phyloP scores from a whole-genome alignment of 2,113 vertebrate species.

The Callipepla squamata region DNA sequence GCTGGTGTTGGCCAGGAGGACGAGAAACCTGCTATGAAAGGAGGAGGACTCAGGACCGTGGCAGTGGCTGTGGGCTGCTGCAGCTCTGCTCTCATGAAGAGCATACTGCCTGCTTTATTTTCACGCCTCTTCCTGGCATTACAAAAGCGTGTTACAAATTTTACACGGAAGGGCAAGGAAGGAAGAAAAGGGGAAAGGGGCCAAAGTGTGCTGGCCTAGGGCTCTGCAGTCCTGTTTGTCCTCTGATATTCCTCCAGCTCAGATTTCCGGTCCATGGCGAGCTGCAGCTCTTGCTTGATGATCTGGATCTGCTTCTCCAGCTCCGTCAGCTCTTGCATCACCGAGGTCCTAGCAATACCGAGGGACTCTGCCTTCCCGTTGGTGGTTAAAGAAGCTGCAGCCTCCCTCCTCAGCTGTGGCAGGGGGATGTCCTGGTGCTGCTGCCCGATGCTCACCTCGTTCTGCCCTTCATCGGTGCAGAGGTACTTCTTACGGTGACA shows the following conservation, averaged over 20 bases:
- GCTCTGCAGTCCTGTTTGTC: conserved; percentile 81
- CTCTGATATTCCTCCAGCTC: conserved; percentile 93
- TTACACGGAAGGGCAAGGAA: neutral
- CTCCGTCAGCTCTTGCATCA: conserved; percentile 90
- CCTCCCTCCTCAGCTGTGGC: conserved; percentile 79
- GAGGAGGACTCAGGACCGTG: conserved; percentile 29
- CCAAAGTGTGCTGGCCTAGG: conserved; percentile 55
- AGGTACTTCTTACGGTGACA: conserved; percentile 81
- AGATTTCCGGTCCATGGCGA: conserved; percentile 91
- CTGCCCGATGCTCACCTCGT: conserved; percentile 76
- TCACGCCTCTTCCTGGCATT: conserved; percentile 45
- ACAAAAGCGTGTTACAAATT: conserved; percentile 70
- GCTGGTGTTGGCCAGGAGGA: conserved; percentile 18
- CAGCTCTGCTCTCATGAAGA: neutral
- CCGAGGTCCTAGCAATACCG: conserved; percentile 76
- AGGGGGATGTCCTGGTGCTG: conserved; percentile 84
- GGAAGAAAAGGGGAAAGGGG: neutral
- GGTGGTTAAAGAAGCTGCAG: conserved; percentile 80
- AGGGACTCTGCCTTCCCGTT: conserved; percentile 90
- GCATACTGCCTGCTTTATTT: conserved; percentile 35
- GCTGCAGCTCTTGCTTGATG: conserved; percentile 93
- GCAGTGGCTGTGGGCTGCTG: conserved; percentile 32
- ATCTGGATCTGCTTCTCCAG: conserved; percentile 92
- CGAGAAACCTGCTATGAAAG: conserved; percentile 44
- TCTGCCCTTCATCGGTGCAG: conserved; percentile 80